A percentile compares a stretch with the other conserved stretches of the same genome.
Evolutionary conservation across 1,140 invertebrate species (phyloP).

Genomic region (Lutraria rhynchaena): DNA sequence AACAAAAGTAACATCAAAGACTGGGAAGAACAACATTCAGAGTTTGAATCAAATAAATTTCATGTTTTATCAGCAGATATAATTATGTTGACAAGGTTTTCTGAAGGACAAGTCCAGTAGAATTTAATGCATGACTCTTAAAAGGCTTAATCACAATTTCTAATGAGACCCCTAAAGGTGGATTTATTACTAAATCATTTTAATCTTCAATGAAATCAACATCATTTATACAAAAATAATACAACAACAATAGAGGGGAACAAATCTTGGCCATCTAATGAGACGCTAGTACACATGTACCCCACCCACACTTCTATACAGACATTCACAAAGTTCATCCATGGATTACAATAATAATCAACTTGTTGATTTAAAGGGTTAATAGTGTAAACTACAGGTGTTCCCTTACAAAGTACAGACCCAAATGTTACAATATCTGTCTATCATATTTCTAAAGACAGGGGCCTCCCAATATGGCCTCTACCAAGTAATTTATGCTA

Average conservation of each 20-base stretch:
- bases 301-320: not conserved
- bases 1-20: no score
- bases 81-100: no score
- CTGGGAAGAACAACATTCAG: no score
- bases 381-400: not conserved
- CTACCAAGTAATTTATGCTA: no score
- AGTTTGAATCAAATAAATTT: no score
- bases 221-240: not conserved
- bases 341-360: constrained; percentile 1
- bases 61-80: no score
- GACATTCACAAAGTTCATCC: not conserved
- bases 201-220: not conserved
- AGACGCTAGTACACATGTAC: not conserved
- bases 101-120: no score
- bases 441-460: constrained; percentile 35
- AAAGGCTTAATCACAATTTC: no score
- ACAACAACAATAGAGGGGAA: not conserved
- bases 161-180: constrained; percentile 4
- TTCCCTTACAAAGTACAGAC: not conserved
- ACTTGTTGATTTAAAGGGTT: constrained; percentile 18
- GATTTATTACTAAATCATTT: constrained; percentile 4
- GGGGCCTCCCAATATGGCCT: not conserved
- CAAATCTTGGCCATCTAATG: constrained; percentile 17
- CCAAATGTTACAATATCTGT: not conserved
- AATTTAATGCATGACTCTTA: no score